A percentile compares a stretch with the other conserved stretches of the same genome.
Evolutionary conservation across 2,888 invertebrate genomes (phyloP).

Genomic region (Epiblema foenella): DNA sequence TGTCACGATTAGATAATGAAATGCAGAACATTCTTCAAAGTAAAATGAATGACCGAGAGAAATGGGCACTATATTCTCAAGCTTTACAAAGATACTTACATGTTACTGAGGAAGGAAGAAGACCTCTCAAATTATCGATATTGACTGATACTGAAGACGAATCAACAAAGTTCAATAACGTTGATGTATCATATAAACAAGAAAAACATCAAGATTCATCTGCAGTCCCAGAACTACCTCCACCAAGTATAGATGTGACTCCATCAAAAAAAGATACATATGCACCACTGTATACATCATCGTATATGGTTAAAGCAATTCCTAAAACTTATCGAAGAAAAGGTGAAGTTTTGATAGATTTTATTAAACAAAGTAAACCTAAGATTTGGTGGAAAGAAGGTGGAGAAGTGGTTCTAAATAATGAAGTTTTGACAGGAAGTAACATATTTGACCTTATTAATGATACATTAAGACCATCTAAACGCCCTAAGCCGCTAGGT

Average conservation of each 20-base stretch:
- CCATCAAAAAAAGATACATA: background rate
- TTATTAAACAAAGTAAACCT: background rate
- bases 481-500: constrained; percentile 43
- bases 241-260: background rate
- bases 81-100: constrained; percentile 2
- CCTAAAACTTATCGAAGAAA: constrained; percentile 48
- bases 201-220: constrained; percentile 12
- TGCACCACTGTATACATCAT: constrained; percentile 28
- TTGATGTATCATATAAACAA: background rate
- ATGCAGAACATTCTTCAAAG: background rate
- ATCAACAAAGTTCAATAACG: background rate
- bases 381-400: constrained; percentile 11
- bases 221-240: background rate
- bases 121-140: background rate
- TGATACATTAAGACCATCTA: constrained; percentile 49
- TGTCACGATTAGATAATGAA: background rate
- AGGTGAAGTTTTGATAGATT: constrained; percentile 34
- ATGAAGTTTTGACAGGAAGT: background rate
- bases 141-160: background rate
- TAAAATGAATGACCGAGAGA: constrained; percentile 2
- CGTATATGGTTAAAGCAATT: constrained; percentile 38
- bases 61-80: constrained; percentile 14
- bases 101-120: background rate
- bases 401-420: background rate
- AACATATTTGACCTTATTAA: constrained; percentile 17